A percentile compares a stretch with the other conserved stretches of the same genome.
These are phyloP conservation scores for Micromesistius poutassou DNA, from an alignment of 2,797 vertebrate genomes.

Conservation along the genomic window DNA sequence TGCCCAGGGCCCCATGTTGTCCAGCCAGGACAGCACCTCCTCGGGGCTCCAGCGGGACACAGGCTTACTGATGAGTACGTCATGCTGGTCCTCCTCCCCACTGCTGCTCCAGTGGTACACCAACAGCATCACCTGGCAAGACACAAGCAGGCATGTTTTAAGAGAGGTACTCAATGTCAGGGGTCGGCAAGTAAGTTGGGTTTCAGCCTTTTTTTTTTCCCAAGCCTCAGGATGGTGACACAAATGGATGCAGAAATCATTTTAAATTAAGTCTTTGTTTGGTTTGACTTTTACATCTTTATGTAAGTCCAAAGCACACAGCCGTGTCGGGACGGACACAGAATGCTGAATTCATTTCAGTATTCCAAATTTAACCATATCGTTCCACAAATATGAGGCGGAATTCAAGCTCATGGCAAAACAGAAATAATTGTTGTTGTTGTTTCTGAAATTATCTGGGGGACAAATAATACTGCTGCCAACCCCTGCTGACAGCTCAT, in stretches of 20 bases:
- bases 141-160: not conserved
- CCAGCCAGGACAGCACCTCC: conserved; percentile 88
- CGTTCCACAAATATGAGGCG: not conserved
- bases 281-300: too few species aligned
- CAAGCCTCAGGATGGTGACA: not conserved
- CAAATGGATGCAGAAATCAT: not conserved
- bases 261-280: not conserved
- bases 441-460: too few species aligned
- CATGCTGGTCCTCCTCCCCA: conserved; percentile 77
- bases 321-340: not conserved
- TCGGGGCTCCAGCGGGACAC: conserved; percentile 83
- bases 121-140: conserved; percentile 83
- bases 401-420: not conserved
- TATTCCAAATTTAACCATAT: not conserved
- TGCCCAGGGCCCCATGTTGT: conserved; percentile 87
- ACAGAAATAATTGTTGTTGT: too few species aligned
- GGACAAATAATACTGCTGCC: too few species aligned
- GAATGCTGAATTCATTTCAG: too few species aligned
- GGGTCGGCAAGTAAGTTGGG: too few species aligned
- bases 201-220: too few species aligned
- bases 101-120: conserved; percentile 89
- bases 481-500: not conserved
- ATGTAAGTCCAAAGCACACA: not conserved
- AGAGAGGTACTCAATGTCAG: not conserved
- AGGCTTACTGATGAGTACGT: conserved; percentile 84